Evolutionary conservation across 2,888 invertebrate genomes (phyloP).

Genomic region (Brachypterus glaber): DNA sequence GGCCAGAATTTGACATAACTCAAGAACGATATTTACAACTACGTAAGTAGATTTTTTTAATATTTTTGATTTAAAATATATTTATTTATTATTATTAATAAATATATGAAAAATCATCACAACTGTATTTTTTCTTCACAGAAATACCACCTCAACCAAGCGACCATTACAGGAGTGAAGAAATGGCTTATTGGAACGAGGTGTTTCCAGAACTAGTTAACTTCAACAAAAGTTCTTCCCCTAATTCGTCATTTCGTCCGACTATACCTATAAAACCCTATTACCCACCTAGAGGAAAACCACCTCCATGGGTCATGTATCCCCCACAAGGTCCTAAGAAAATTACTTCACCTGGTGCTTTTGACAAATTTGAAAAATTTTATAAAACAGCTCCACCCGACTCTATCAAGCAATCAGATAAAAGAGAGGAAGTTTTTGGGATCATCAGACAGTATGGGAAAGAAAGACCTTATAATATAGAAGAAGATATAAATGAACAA

Average conservation of each 20-base stretch:
- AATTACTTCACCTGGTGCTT: slow-evolving; percentile 11
- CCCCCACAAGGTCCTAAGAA: slow-evolving; percentile 17
- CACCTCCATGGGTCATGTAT: slow-evolving; percentile 20
- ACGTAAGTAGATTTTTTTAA: slow-evolving; percentile 44
- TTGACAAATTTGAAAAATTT: slow-evolving; percentile 24
- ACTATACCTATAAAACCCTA: slow-evolving; percentile 8
- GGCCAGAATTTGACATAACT: slow-evolving; percentile 72
- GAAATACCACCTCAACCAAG: slow-evolving; percentile 68
- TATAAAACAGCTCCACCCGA: slow-evolving; percentile 14
- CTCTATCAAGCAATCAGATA: too few species aligned
- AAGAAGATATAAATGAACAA: slow-evolving; percentile 16
- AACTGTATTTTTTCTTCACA: slow-evolving; percentile 36
- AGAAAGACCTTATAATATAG: slow-evolving; percentile 21
- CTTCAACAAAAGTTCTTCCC: slow-evolving; percentile 37
- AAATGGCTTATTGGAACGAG: slow-evolving; percentile 78
- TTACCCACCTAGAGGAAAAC: slow-evolving; percentile 23
- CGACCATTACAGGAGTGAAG: slow-evolving; percentile 65
- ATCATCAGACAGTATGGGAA: slow-evolving; percentile 17
- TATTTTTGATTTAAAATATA: background rate
- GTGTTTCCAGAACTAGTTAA: slow-evolving; percentile 63
- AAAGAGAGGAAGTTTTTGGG: slow-evolving; percentile 13
- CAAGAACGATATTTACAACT: slow-evolving; percentile 71
- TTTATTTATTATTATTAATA: background rate
- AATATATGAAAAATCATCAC: background rate
- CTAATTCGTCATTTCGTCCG: slow-evolving; percentile 24